Conservation (phyloP, 2,888 invertebrate species). For the Clunio marinus region DNA sequence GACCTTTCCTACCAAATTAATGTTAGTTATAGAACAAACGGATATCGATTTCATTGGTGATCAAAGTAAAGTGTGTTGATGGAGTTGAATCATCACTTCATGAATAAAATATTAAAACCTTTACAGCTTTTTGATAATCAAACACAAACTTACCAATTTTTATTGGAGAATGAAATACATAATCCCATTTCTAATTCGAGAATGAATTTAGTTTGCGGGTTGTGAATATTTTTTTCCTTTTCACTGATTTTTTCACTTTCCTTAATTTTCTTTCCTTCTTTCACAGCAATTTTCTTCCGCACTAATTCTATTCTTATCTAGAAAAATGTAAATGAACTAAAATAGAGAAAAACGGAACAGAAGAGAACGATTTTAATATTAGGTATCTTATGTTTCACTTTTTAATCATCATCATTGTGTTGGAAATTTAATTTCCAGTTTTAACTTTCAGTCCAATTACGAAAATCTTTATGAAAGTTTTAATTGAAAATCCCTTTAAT, state of each 20-base stretch:
- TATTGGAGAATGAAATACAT: conserved; percentile 2
- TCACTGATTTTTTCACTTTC: background rate
- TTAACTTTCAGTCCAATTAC: no score
- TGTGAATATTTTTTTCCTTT: background rate
- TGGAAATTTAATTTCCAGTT: background rate
- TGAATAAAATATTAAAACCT: no score
- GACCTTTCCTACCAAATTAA: no score
- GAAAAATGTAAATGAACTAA: background rate
- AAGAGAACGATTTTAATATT: background rate
- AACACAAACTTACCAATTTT: conserved; percentile 33
- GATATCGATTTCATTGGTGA: no score
- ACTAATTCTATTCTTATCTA: background rate
- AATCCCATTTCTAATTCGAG: conserved; percentile 30
- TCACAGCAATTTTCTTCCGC: background rate
- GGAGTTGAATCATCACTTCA: background rate
- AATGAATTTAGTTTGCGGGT: no score
- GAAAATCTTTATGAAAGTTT: no score
- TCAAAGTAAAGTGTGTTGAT: no score
- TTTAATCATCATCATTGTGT: background rate
- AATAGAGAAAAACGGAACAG: background rate
- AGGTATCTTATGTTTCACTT: no score
- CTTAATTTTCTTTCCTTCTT: no score
- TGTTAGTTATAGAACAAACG: no score
- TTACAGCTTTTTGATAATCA: no score
- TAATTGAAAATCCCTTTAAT: no score